Evolutionary conservation across 37 sponge, comb jelly and placozoan species (phyloP), one percentile per base, ranked within the genome.

Genomic region (Crambe crambe): DNA sequence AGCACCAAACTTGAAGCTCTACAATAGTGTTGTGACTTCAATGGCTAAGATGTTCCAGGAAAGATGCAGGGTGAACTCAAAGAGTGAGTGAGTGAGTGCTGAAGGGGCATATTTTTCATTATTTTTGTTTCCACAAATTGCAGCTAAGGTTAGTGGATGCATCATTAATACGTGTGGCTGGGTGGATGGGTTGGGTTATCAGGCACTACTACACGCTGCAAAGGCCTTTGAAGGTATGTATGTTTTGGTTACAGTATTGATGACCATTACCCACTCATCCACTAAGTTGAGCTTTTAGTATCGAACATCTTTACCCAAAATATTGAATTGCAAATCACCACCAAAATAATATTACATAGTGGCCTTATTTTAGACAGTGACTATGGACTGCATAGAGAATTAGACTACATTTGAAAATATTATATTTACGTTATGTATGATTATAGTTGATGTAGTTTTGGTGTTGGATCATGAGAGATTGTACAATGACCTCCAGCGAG

Each of bases 141-240:
- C n/a, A n/a, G n/a, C n/a, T 29, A 89, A 83, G 56, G 54, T 73
- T 67, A 74, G 87, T 66, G 98, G 98, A 2, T 97, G 93, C 80
- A 70, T 97, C 47, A 85, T 97, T 57, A 95, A 97, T 81, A 90
- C 93, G 0, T 97, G 98, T 90, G 98, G 98, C 0, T 97, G 95
- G 93, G 89, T 97, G 37, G 94, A 93, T 47, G 98, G 91, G 5
- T 72, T 47, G 22, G 98, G 98, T 10, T 97, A 94, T 80, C 87
- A 87, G 77, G 74, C 78, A 34, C 84, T 97, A 1, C 75, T 91
- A 12, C 74, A 97, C 56, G 93, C 83, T 43, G 89, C 87, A 22
- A 43, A 86, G 5, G 89, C 82, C 17, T 95, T 95, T 78, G 82
- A 84, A 76, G 91, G 85, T 83, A 59, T n/a, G 31, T 21, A 69